Conservation (phyloP, 64 coral and sea anemone genomes). For the Dendronephthya gigantea region DNA sequence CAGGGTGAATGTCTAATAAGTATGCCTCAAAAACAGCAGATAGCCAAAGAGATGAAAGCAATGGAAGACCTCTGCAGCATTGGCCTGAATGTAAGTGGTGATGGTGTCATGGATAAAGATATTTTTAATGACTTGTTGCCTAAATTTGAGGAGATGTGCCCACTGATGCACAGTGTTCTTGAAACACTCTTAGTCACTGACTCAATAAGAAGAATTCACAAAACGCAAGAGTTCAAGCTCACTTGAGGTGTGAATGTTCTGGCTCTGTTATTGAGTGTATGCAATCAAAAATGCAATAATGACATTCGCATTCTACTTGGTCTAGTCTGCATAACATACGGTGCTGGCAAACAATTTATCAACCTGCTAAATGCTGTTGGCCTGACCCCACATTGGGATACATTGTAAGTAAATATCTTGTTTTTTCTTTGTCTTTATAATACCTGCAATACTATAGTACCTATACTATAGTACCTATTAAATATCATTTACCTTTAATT, state of each 20-base stretch:
- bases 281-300: not conserved
- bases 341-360: not conserved
- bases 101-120: not conserved
- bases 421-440: too few species aligned
- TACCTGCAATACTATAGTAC: too few species aligned
- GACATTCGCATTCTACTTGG: not conserved
- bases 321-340: not conserved
- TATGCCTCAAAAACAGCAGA: too few species aligned
- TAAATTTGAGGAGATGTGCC: not conserved
- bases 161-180: not conserved
- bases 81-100: not conserved
- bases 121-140: not conserved
- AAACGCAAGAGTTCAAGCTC: not conserved
- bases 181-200: not conserved
- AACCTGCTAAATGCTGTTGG: not conserved
- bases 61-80: too few species aligned
- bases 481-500: too few species aligned
- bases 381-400: constrained; percentile 6
- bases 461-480: too few species aligned
- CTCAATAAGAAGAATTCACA: not conserved
- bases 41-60: too few species aligned
- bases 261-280: not conserved
- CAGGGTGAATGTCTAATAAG: too few species aligned
- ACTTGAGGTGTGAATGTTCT: not conserved
- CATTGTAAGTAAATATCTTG: not conserved